A percentile compares a stretch with the other conserved stretches of the same genome.
These are phyloP conservation scores for Tragelaphus strepsiceros DNA, from an alignment of 2,113 vertebrate genomes.

Conservation along the genomic window DNA sequence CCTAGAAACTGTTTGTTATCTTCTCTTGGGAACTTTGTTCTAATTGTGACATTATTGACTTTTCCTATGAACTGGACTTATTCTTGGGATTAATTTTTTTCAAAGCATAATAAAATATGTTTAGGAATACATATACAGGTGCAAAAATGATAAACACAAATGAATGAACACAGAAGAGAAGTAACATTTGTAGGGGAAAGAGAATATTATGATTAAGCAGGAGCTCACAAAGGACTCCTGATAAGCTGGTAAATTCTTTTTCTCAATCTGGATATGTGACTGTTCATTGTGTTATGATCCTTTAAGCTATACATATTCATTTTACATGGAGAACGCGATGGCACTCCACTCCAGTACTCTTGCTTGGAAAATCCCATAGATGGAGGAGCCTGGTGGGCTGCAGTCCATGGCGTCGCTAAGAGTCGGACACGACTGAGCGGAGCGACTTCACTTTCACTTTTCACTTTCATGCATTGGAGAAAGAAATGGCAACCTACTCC, in stretches of 20 bases:
- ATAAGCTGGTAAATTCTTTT: neutral
- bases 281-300: neutral
- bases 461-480: no score
- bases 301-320: neutral
- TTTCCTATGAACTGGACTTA: constrained; percentile 25
- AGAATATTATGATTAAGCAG: neutral
- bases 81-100: constrained; percentile 13
- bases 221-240: neutral
- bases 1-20: constrained; percentile 35
- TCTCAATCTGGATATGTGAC: neutral
- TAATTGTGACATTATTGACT: constrained; percentile 14
- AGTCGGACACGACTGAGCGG: no score
- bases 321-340: neutral
- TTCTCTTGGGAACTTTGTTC: neutral
- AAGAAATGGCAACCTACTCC: no score
- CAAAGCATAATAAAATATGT: constrained; percentile 10
- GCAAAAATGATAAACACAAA: neutral
- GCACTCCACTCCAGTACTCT: no score
- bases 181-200: neutral
- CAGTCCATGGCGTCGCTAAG: no score
- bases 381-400: no score
- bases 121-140: neutral
- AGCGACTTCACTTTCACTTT: no score
- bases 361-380: no score
- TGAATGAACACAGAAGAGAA: neutral